Evolutionary conservation across 2,797 vertebrate genomes (phyloP).

Genomic region (Pristis pectinata): DNA sequence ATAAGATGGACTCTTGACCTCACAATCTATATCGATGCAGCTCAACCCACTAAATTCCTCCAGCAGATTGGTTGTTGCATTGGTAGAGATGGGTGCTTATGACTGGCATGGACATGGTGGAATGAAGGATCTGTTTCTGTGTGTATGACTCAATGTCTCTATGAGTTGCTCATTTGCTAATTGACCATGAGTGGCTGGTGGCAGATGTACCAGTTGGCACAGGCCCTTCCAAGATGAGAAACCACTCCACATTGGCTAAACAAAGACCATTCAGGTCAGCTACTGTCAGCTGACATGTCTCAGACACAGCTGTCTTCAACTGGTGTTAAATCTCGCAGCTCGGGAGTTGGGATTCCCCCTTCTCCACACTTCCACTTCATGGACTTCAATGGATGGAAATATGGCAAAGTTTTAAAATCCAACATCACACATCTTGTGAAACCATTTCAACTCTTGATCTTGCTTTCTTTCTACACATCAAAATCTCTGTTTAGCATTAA

Average conservation of each 20-base stretch:
- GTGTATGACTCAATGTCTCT: too few relatives aligned
- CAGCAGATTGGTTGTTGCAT: too few relatives aligned
- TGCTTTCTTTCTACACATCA: neutral
- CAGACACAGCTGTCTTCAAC: neutral
- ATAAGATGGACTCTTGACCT: too few relatives aligned
- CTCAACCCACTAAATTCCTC: too few relatives aligned
- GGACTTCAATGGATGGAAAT: neutral
- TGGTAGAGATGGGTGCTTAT: too few relatives aligned
- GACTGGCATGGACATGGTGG: too few relatives aligned
- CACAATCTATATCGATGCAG: too few relatives aligned
- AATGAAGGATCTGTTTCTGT: too few relatives aligned
- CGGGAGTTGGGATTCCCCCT: neutral
- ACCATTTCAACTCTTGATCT: neutral
- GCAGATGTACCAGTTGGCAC: too few relatives aligned
- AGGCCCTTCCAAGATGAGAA: neutral
- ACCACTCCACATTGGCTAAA: neutral
- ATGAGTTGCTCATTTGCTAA: neutral
- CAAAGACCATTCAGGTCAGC: neutral
- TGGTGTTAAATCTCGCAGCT: neutral
- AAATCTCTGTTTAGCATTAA: too few relatives aligned
- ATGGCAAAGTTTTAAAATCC: neutral
- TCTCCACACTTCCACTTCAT: neutral
- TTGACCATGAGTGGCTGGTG: neutral
- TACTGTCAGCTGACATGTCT: neutral
- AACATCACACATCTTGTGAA: neutral